Conservation (phyloP, 2,113 vertebrate species). For the Austrofundulus limnaeus region DNA sequence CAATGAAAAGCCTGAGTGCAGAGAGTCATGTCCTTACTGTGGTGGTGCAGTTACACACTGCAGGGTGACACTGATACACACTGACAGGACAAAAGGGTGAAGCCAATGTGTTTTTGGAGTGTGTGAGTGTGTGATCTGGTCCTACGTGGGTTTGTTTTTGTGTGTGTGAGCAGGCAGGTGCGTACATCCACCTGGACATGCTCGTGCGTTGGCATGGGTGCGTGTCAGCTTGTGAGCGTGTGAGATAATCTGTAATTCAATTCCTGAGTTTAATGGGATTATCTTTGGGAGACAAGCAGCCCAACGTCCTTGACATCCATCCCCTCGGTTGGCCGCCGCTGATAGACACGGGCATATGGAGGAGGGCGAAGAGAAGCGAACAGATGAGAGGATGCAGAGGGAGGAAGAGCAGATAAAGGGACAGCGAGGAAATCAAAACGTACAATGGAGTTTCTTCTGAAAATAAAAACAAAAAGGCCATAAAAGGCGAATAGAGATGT, state of each 20-base stretch:
- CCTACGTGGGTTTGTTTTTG: neutral
- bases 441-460: slow-evolving; percentile 21
- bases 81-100: slow-evolving; percentile 44
- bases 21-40: slow-evolving; percentile 21
- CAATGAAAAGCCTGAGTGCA: neutral
- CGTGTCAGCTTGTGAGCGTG: slow-evolving; percentile 12
- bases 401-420: neutral
- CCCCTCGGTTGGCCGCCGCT: slow-evolving; percentile 24
- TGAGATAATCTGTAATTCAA: slow-evolving; percentile 69
- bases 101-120: slow-evolving; percentile 31
- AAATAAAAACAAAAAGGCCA: slow-evolving; percentile 17
- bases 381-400: slow-evolving; percentile 1
- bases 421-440: slow-evolving; percentile 13
- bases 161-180: slow-evolving; percentile 1
- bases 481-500: slow-evolving; percentile 11
- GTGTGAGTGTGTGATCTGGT: neutral
- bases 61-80: slow-evolving; percentile 60
- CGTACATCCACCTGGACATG: neutral
- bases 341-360: slow-evolving; percentile 18
- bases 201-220: slow-evolving; percentile 9
- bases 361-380: neutral
- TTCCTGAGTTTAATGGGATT: slow-evolving; percentile 68
- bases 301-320: slow-evolving; percentile 62
- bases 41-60: slow-evolving; percentile 33
- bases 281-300: slow-evolving; percentile 59